Evolutionary conservation across 2,113 vertebrate species (phyloP).

Genomic region (Pardalotus punctatus): DNA sequence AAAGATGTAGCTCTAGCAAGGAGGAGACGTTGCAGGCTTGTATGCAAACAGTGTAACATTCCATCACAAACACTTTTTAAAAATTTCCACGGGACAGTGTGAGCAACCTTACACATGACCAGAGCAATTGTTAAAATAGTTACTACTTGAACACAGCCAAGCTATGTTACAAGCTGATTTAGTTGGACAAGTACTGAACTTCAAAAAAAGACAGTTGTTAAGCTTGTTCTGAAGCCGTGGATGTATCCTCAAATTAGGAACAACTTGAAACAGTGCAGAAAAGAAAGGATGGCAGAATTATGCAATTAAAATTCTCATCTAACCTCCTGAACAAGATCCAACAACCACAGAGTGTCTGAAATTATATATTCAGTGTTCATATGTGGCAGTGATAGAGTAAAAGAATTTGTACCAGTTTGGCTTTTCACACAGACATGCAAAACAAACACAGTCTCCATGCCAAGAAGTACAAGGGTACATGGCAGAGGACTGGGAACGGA

Average conservation of each 20-base stretch:
- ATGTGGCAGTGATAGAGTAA: slow-evolving; percentile 40
- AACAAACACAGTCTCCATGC: slow-evolving; percentile 38
- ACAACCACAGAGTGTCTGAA: slow-evolving; percentile 39
- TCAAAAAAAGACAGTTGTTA: neutral
- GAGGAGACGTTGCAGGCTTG: neutral
- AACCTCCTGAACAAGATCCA: slow-evolving; percentile 53
- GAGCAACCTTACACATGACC: neutral
- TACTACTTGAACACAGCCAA: neutral
- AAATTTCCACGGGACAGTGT: neutral
- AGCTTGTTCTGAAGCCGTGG: neutral
- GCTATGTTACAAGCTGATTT: neutral
- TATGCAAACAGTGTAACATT: neutral
- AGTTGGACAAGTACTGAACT: neutral
- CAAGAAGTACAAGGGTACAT: slow-evolving; percentile 7
- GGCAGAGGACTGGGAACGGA: neutral
- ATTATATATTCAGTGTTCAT: slow-evolving; percentile 48
- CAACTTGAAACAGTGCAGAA: slow-evolving; percentile 16
- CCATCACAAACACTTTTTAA: neutral
- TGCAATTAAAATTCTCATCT: slow-evolving; percentile 48
- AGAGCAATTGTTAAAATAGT: neutral
- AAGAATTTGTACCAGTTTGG: slow-evolving; percentile 56
- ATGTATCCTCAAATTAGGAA: slow-evolving; percentile 33
- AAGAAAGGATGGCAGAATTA: slow-evolving; percentile 38
- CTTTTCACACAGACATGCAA: slow-evolving; percentile 40
- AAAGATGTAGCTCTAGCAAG: neutral